These are phyloP conservation scores for Bufo bufo DNA, from an alignment of 2,113 vertebrate genomes.

Conservation along the genomic window DNA sequence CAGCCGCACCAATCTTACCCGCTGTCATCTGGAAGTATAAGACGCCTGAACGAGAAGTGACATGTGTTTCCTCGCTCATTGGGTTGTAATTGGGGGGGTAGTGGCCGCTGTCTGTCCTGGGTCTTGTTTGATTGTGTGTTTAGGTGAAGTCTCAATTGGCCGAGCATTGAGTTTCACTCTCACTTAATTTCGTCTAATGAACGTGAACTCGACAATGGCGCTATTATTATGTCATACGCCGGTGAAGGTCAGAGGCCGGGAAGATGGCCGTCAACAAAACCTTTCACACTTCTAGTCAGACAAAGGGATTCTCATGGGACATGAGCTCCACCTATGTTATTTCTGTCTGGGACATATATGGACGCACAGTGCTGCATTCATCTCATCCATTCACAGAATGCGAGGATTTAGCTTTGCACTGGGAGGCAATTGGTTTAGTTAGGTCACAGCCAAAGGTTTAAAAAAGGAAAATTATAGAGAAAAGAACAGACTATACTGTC, in stretches of 20 bases:
- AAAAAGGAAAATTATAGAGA: no score
- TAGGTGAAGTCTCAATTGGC: conserved; percentile 62
- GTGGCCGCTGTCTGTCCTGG: conserved; percentile 38
- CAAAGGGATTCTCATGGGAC: conserved; percentile 23
- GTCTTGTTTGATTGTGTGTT: conserved; percentile 60
- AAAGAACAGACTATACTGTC: no score
- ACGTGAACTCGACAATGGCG: conserved; percentile 63
- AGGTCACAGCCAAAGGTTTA: no score
- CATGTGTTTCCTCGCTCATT: conserved; percentile 54
- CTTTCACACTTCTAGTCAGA: conserved; percentile 61
- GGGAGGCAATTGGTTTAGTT: no score
- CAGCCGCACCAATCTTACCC: background rate
- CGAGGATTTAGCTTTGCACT: no score
- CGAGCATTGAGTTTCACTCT: conserved; percentile 67
- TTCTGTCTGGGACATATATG: background rate
- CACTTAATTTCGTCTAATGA: conserved; percentile 69
- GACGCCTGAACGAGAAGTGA: conserved; percentile 42
- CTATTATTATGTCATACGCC: conserved; percentile 67
- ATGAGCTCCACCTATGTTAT: background rate
- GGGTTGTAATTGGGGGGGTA: conserved; percentile 40
- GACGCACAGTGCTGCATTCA: background rate
- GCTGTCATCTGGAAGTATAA: conserved; percentile 45
- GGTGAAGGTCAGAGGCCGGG: background rate
- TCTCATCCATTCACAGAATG: no score
- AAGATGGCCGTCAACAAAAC: background rate